Conservation (phyloP, 2,113 vertebrate species). For the Psophia crepitans region DNA sequence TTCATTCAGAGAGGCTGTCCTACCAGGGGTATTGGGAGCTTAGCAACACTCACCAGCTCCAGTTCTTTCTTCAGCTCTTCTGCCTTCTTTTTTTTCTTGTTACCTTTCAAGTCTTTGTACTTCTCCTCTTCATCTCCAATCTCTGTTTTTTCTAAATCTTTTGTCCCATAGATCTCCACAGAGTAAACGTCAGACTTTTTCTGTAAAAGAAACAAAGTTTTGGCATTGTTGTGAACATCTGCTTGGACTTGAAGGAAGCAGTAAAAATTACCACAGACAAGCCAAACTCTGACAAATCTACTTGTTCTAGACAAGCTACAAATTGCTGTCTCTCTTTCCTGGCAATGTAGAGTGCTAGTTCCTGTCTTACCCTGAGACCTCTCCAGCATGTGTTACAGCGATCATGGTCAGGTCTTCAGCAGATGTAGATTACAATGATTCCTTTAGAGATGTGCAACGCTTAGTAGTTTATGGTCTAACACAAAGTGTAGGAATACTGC, state of each 20-base stretch:
- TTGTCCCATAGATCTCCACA: slow-evolving; percentile 64
- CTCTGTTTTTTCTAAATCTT: slow-evolving; percentile 37
- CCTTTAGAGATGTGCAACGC: background rate
- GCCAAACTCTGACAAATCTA: background rate
- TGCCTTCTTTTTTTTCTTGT: slow-evolving; percentile 51
- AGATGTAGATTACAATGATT: background rate
- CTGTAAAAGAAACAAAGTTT: slow-evolving; percentile 45
- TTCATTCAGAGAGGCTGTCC: background rate
- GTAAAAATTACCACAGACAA: background rate
- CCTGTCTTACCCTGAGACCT: background rate
- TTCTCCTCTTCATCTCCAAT: slow-evolving; percentile 28
- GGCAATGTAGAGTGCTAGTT: background rate
- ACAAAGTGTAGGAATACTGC: background rate
- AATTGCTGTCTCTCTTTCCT: background rate
- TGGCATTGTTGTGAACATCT: background rate
- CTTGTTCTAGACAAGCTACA: background rate
- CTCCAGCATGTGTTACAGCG: background rate
- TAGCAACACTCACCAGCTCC: slow-evolving; percentile 75
- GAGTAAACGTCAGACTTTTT: slow-evolving; percentile 71
- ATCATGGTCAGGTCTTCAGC: background rate
- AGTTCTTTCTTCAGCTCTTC: slow-evolving; percentile 69
- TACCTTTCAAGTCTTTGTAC: slow-evolving; percentile 46
- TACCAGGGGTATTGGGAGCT: background rate
- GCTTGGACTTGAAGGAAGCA: background rate
- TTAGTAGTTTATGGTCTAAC: background rate